Percentiles rank a stretch among this genome's conserved stretches.
phyloP scores from a whole-genome alignment of 1,140 invertebrate genomes.

The Maniola jurtina region DNA sequence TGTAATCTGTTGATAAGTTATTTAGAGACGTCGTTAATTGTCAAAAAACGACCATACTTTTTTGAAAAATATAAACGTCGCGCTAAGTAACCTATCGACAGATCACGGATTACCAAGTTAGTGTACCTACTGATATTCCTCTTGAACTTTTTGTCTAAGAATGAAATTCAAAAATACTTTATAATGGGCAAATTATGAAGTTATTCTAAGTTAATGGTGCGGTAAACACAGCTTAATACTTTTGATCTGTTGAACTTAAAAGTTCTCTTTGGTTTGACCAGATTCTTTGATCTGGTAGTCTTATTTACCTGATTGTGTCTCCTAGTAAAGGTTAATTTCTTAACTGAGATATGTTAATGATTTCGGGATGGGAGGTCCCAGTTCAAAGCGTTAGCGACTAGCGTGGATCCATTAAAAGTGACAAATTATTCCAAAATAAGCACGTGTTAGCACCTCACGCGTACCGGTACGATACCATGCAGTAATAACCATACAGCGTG shows the following conservation, averaged over 20 bases:
- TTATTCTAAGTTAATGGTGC: slow-evolving; percentile 4
- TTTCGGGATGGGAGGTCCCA: slow-evolving; percentile 39
- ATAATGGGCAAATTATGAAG: slow-evolving; percentile 1
- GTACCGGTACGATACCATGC: neutral
- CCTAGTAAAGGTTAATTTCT: neutral
- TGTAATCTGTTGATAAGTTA: too few species aligned
- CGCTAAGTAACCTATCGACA: too few species aligned
- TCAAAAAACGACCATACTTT: too few species aligned
- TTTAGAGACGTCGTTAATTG: too few species aligned
- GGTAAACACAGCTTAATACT: neutral
- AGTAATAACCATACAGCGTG: too few species aligned
- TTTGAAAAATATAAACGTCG: too few species aligned
- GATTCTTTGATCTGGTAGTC: too few species aligned
- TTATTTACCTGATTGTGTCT: too few species aligned
- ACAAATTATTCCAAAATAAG: slow-evolving; percentile 47
- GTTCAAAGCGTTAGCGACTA: slow-evolving; percentile 37
- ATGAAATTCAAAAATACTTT: neutral
- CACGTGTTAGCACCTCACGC: slow-evolving; percentile 6
- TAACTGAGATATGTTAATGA: slow-evolving; percentile 12
- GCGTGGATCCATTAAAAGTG: slow-evolving; percentile 22
- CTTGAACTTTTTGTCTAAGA: neutral
- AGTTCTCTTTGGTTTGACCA: too few species aligned
- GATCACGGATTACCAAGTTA: too few species aligned
- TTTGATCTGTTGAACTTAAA: neutral
- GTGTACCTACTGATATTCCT: too few species aligned